Evolutionary conservation across 2,797 vertebrate genomes (phyloP).

Genomic region (Myoxocephalus aenaeus): DNA sequence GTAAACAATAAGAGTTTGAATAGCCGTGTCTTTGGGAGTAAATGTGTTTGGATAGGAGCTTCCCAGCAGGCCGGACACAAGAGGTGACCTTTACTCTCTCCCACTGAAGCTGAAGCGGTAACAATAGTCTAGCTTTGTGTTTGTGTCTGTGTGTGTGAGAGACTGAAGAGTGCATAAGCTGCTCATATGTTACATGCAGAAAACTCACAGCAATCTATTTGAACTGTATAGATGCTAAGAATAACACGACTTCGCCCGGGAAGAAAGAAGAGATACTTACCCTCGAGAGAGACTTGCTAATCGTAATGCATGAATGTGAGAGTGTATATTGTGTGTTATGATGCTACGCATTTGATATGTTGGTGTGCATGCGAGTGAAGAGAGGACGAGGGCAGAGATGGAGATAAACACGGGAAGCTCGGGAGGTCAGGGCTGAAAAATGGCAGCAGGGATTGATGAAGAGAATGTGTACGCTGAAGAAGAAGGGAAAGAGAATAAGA

Average conservation of each 20-base stretch:
- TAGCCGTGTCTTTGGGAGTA: background rate
- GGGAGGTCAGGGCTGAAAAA: background rate
- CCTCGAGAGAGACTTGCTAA: background rate
- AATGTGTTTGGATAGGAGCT: slow-evolving; percentile 30
- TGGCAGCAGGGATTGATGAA: background rate
- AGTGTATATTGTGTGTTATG: background rate
- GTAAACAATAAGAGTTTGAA: slow-evolving; percentile 9
- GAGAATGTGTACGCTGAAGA: background rate
- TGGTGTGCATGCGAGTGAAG: background rate
- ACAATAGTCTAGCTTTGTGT: slow-evolving; percentile 13
- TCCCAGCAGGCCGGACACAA: slow-evolving; percentile 26
- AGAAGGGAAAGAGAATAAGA: background rate
- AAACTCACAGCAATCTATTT: background rate
- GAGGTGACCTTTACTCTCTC: slow-evolving; percentile 23
- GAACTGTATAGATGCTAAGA: background rate
- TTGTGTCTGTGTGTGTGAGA: background rate
- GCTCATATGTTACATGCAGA: background rate
- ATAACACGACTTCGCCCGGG: background rate
- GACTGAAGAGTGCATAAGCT: background rate
- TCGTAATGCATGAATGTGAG: background rate
- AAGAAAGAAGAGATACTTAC: background rate
- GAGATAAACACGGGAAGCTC: background rate
- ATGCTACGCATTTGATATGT: background rate
- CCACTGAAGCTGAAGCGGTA: slow-evolving; percentile 26
- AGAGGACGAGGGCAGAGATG: background rate